phyloP scores from a whole-genome alignment of 1,140 invertebrate genomes.

The Pseudoatta argentina region DNA sequence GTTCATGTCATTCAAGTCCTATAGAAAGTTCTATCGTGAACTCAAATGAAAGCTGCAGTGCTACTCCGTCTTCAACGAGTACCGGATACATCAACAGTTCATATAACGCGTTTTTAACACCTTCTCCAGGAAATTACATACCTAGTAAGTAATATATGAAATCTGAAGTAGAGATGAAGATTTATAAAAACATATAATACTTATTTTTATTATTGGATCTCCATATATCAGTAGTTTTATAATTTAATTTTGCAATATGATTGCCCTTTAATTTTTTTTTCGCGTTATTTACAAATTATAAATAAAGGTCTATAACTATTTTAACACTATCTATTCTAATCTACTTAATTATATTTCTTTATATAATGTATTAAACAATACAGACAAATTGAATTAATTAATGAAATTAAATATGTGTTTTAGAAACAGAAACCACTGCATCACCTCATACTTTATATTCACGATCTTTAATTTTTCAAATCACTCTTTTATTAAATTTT shows the following conservation, averaged over 20 bases:
- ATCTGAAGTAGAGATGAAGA: background rate
- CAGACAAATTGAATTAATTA: too few species aligned
- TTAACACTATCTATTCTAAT: background rate
- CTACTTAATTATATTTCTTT: too few species aligned
- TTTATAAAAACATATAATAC: background rate
- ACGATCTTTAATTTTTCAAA: background rate
- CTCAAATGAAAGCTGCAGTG: constrained; percentile 88
- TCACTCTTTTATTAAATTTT: background rate
- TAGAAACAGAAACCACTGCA: too few species aligned
- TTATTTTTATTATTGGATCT: background rate
- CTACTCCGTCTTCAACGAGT: constrained; percentile 90
- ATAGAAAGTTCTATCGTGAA: constrained; percentile 86
- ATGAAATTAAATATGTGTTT: too few species aligned
- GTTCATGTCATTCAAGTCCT: constrained; percentile 95
- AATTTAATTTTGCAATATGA: background rate
- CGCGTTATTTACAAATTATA: background rate
- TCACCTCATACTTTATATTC: too few species aligned
- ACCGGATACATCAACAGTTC: constrained; percentile 89
- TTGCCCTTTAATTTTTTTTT: background rate
- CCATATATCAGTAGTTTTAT: background rate
- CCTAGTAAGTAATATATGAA: constrained; percentile 87
- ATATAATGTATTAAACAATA: too few species aligned
- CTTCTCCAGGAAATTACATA: constrained; percentile 92
- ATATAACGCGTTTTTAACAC: constrained; percentile 89
- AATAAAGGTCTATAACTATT: background rate